Evolutionary conservation across 2,888 invertebrate genomes (phyloP), one percentile per base, ranked within the genome.

Genomic region (Capitulum mitella): DNA sequence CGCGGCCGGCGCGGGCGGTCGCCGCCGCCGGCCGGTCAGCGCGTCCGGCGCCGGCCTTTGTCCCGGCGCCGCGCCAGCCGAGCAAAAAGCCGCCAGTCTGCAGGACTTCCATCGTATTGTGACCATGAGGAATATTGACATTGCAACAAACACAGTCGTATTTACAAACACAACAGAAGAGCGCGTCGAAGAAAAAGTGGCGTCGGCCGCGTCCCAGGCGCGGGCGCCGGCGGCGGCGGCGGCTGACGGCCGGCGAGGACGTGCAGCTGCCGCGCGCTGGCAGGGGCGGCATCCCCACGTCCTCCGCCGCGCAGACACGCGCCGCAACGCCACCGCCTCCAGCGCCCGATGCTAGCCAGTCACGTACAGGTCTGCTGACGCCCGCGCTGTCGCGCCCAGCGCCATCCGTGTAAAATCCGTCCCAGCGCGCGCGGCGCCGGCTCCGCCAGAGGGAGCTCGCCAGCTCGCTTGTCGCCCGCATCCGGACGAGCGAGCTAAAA

Each of bases 81-180:
- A 3, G 32, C 64, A 34, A 64, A 64, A 64, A 64, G 19, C 5
- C 3, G 19, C 19, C 29, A 29, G 10, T 32, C 34, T 32, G 37
- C 70, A 70, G 40, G 70, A 70, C 26, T 40, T 40, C 70, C 70
- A 40, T 70, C 70, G 40, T 70, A 70, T 70, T 70, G 70, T 70
- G 70, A 70, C 70, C 70, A 70, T 70, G 70, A 70, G 70, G 70
- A 70, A 70, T 70, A 70, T 40, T 37, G 70, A 70, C 70, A 70
- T 70, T 70, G 70, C 70, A 70, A 70, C 70, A 70, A 37, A 70
- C 40, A 70, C 70, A 70, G 70, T 37, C 70, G 26, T 70, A 70
- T 70, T 40, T 70, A 70, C 70, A 70, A 29, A 70, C 70, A 70
- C 37, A 40, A 70, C 70, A 70, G 70, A 70, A 37, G 40, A 70